phyloP scores from a whole-genome alignment of 2,888 invertebrate genomes.

The Spodoptera exigua region DNA sequence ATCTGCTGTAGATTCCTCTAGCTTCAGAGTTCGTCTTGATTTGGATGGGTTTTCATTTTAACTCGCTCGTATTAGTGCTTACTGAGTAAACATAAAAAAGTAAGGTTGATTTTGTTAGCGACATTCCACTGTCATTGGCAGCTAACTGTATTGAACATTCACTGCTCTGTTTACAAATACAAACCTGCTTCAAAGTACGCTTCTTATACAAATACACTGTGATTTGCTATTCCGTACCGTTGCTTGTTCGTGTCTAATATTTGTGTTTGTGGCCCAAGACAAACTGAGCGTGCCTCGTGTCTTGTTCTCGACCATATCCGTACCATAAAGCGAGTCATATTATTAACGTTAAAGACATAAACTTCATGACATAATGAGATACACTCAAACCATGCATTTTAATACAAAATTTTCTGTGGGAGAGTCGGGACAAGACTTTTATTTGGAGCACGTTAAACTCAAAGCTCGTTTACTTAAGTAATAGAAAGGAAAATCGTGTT shows the following conservation, averaged over 20 bases:
- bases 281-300: conserved; percentile 75
- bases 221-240: conserved; percentile 85
- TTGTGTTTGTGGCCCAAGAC: conserved; percentile 84
- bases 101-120: conserved; percentile 65
- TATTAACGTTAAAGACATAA: conserved; percentile 54
- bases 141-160: conserved; percentile 83
- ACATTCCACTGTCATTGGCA: conserved; percentile 78
- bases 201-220: conserved; percentile 80
- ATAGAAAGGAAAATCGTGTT: conserved; percentile 56
- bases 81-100: conserved; percentile 41
- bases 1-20: conserved; percentile 21
- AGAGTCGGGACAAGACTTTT: conserved; percentile 30
- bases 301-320: conserved; percentile 64
- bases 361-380: conserved; percentile 48
- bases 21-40: conserved; percentile 14
- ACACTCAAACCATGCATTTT: conserved; percentile 38
- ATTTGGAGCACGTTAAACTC: conserved; percentile 28
- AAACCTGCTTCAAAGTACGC: conserved; percentile 79
- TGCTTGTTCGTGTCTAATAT: conserved; percentile 83
- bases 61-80: conserved; percentile 31
- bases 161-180: conserved; percentile 81
- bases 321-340: conserved; percentile 57
- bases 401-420: conserved; percentile 34
- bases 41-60: conserved; percentile 36
- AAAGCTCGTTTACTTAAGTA: conserved; percentile 42